Percentiles rank a stretch among this genome's conserved stretches.
Conservation (phyloP, 2,888 invertebrate species). For the Clistopyga incitator region DNA sequence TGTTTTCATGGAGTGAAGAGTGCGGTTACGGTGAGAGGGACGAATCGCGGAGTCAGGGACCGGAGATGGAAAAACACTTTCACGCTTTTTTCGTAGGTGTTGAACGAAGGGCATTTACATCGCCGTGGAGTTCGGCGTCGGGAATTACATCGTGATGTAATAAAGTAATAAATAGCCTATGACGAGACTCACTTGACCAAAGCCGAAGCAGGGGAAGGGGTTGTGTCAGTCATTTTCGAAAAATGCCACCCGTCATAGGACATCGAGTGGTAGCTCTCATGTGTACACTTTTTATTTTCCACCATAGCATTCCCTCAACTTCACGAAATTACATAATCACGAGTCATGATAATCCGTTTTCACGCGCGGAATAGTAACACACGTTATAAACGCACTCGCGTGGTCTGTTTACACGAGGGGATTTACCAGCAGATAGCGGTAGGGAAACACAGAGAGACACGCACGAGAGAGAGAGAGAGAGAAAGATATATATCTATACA, state of each 20-base stretch:
- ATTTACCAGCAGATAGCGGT: background rate
- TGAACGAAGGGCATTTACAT: background rate
- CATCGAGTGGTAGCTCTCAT: constrained; percentile 74
- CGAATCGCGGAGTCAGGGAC: background rate
- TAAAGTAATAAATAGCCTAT: constrained; percentile 13
- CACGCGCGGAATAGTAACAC: constrained; percentile 20
- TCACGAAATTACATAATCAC: constrained; percentile 74
- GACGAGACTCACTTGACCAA: constrained; percentile 78
- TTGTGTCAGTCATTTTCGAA: constrained; percentile 81
- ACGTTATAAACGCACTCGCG: constrained; percentile 38
- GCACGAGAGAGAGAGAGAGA: background rate
- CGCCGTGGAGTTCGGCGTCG: background rate
- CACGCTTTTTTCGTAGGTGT: background rate
- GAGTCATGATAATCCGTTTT: constrained; percentile 69
- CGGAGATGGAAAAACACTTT: background rate
- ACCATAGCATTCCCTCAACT: constrained; percentile 78
- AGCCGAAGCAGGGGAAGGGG: constrained; percentile 77
- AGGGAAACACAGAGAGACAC: constrained; percentile 23
- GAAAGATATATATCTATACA: background rate
- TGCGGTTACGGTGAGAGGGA: background rate
- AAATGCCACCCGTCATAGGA: constrained; percentile 77
- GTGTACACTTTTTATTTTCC: constrained; percentile 75
- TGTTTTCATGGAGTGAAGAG: background rate
- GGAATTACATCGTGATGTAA: constrained; percentile 8
- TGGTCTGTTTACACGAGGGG: constrained; percentile 67